Evolutionary conservation across 2,797 vertebrate genomes (phyloP).

Genomic region (Zalophus californianus): DNA sequence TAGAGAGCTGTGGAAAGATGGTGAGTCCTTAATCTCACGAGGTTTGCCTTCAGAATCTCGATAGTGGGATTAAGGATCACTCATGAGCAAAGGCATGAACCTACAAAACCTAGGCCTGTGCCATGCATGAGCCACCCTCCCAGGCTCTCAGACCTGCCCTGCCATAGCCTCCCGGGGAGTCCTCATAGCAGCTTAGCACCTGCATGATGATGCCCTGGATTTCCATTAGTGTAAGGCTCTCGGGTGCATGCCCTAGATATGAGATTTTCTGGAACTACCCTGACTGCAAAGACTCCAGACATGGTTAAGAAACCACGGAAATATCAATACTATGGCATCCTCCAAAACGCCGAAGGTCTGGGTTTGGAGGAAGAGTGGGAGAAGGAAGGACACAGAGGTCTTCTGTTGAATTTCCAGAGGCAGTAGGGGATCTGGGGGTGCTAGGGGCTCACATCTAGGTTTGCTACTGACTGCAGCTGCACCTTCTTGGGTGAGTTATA

Average conservation of each 20-base stretch:
- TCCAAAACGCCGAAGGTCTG: background rate
- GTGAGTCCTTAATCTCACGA: fast-evolving
- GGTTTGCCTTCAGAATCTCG: background rate
- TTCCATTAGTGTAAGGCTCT: background rate
- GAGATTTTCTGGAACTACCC: background rate
- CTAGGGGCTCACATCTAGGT: background rate
- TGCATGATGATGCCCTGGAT: background rate
- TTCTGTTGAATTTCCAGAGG: background rate
- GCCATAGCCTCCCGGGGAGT: background rate
- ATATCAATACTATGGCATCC: background rate
- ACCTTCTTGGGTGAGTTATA: background rate
- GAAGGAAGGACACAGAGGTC: background rate
- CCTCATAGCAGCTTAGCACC: background rate
- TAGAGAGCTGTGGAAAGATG: background rate
- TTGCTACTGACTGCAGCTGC: background rate
- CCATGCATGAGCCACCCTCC: background rate
- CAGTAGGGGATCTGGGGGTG: background rate
- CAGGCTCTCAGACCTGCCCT: background rate
- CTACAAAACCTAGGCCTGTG: background rate
- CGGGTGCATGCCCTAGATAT: background rate
- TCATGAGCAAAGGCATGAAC: background rate
- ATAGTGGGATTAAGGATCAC: background rate
- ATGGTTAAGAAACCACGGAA: background rate
- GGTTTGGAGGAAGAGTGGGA: background rate
- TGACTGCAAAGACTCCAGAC: background rate